Base-by-base conservation (phyloP, 2,797 vertebrate genomes). In the Schizothorax lantsangensis region DNA sequence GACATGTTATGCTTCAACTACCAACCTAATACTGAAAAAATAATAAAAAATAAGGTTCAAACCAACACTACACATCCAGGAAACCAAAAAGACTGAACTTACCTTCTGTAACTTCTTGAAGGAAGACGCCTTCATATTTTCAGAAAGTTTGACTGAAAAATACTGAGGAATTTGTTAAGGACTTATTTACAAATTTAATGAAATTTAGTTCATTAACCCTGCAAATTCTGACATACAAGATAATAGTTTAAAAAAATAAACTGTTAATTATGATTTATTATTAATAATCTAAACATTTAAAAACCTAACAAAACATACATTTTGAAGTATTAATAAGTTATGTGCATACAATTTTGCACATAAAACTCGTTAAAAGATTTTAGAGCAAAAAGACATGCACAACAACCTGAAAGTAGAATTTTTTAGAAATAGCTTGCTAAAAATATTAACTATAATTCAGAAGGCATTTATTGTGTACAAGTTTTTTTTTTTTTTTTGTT, bases 71-170 rank as follows among this genome's bases (percentile, higher is more conserved):
- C 8, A 64, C n/a, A 45, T 59, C 36, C 15, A 80, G 1, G n/a
- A 45, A 43, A 19, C 23, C 17, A 23, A 66, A 68, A 52, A 52
- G 19, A 77, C 4, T 23, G 23, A 64, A 7, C 69, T 66, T 43
- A 86, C 98, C 98, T 99, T 99, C 90, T 99, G 98, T 89, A 98
- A 80, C 89, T 99, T 99, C 94, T 99, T 99, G 92, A 99, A 99
- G 0, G 98, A 99, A 54, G 97, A 96, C 0, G 98, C 98, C 92
- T 97, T 99, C 98, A 99, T 98, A 85, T 99, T 99, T 49, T 99
- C 97, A 45, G 97, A 99, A 4, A 99, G 94, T 89, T 99, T 99
- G 68, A 99, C 97, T 91, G 98, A 99, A 96, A 99, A 99, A 93
- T 99, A 99, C 98, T 99, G 91, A 89, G 85, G 1, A 4, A 7